Percentiles rank a stretch among this genome's conserved stretches.
Evolutionary conservation across 2,113 vertebrate species (phyloP).

Genomic region (Blennius ocellaris): DNA sequence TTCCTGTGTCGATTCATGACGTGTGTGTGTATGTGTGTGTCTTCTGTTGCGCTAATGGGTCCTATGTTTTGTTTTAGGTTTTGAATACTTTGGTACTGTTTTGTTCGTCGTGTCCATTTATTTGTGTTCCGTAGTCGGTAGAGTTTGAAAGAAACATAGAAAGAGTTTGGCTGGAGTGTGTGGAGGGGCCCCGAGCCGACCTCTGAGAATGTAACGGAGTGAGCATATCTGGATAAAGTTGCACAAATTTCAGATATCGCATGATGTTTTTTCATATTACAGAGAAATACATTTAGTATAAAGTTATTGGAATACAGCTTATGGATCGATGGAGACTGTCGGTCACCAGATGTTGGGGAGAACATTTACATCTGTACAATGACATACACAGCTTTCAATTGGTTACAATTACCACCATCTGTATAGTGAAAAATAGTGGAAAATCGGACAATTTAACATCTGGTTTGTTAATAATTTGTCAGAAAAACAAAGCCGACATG

Average conservation of each 20-base stretch:
- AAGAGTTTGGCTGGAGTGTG: constrained; percentile 58
- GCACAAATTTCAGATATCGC: neutral
- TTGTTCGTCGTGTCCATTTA: constrained; percentile 57
- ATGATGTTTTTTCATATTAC: too few species aligned
- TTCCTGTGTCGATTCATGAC: constrained; percentile 56
- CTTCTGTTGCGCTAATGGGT: constrained; percentile 60
- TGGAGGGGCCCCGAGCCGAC: neutral
- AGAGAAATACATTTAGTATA: too few species aligned
- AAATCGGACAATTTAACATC: too few species aligned
- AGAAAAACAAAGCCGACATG: too few species aligned
- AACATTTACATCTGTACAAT: too few species aligned
- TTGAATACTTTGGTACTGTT: constrained; percentile 48
- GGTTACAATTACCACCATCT: too few species aligned
- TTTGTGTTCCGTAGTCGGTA: constrained; percentile 50
- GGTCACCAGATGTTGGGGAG: too few species aligned
- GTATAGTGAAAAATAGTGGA: too few species aligned
- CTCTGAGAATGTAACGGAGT: constrained; percentile 7
- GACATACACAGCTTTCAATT: too few species aligned
- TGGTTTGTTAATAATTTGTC: too few species aligned
- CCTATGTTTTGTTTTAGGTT: constrained; percentile 51
- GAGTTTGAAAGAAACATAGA: constrained; percentile 56
- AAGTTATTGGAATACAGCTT: too few species aligned
- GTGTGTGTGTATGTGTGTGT: constrained; percentile 21
- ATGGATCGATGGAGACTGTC: too few species aligned
- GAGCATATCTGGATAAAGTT: neutral